Percentiles rank a stretch among this genome's conserved stretches.
phyloP scores from a whole-genome alignment of 1,140 invertebrate species.

The Paralvinella palmiformis region DNA sequence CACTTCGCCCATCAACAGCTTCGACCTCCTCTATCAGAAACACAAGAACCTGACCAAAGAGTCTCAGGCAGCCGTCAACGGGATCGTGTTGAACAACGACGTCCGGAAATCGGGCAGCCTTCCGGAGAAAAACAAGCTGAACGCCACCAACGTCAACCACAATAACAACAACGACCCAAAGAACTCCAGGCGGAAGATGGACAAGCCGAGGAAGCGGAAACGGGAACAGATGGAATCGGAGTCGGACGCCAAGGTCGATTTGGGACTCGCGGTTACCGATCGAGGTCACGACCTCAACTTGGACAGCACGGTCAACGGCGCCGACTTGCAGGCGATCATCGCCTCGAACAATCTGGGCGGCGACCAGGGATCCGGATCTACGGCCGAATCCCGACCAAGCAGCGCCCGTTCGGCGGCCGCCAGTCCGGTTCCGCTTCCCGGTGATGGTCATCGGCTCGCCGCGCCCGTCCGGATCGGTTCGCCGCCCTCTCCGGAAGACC shows the following conservation, averaged over 20 bases:
- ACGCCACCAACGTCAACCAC: background rate
- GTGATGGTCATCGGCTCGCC: no score
- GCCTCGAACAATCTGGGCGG: no score
- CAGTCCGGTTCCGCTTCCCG: no score
- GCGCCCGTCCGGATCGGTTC: no score
- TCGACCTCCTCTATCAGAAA: background rate
- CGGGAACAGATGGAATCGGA: background rate
- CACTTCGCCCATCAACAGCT: background rate
- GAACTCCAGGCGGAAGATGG: slow-evolving; percentile 44
- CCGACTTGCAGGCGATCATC: no score
- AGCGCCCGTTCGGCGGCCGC: no score
- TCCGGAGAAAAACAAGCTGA: background rate
- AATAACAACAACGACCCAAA: slow-evolving; percentile 27
- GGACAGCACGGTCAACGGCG: background rate
- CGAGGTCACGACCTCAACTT: background rate
- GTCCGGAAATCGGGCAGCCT: background rate
- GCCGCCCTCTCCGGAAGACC: background rate
- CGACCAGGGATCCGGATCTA: no score
- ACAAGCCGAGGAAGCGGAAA: slow-evolving; percentile 39
- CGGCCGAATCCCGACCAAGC: no score
- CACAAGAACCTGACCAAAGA: background rate
- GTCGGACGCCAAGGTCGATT: background rate
- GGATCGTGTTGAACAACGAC: background rate
- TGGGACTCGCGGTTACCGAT: background rate
- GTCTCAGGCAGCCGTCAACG: background rate